Base-by-base conservation (phyloP, 2,888 invertebrate genomes). In the Mesochorus sp. region DNA sequence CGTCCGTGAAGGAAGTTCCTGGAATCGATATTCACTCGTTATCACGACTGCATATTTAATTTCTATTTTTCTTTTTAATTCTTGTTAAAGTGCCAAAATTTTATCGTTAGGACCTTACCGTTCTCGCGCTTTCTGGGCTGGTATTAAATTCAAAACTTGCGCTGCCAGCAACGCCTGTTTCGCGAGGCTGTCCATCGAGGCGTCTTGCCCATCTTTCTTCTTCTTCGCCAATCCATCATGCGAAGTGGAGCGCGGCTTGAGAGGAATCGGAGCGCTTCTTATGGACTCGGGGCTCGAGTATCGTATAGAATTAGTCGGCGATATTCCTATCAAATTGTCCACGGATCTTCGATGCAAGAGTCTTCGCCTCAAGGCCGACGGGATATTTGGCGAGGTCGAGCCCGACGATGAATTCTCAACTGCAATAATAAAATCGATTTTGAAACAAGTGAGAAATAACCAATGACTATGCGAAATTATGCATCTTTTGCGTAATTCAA, bases 1-100 rank as follows among this genome's bases (percentile, higher is more conserved):
- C 95, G 93, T 44, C 97, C 97, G 88, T 96, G 95, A 1, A 97
- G 92, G 89, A 94, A 96, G 89, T 96, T 97, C 87, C 96, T 95
- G 86, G 47, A 86, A 81, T 76, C 76, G 68, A 80, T 34, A 37
- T 37, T n/a, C n/a, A 37, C 37, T 1, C 10, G 1, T 8, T 4
- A 28, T 14, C 5, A 28, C 12, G 2, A 4, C 0, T n/a, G 8
- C 4, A 57, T 19, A n/a, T 26, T 34, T 2, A 34, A 21, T 21
- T n/a, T 12, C 12, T 0, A 19, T 37, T n/a, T 57, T 49, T 10
- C 14, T 28, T 12, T 17, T 19, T 17, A 10, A 17, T 10, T 6
- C 0, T 14, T 10, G n/a, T n/a, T 3, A 14, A 59, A 12, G 12
- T 5, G 21, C 5, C n/a, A 10, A 28, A 2, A 4, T 28, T 28